Conservation (phyloP, 2,888 invertebrate species). For the Selenia dentaria region DNA sequence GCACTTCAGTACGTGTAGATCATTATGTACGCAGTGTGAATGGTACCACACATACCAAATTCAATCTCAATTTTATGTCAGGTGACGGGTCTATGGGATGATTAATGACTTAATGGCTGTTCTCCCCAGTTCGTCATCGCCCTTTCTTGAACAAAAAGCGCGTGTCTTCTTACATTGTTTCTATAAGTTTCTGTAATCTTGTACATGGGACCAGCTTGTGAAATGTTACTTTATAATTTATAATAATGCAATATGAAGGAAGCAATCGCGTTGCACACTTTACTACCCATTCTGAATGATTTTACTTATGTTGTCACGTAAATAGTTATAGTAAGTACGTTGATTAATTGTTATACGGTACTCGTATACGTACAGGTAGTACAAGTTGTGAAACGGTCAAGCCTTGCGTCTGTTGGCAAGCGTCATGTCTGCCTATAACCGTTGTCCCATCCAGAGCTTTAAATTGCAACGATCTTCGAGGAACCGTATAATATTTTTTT, state of each 20-base stretch:
- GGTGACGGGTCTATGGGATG: constrained; percentile 10
- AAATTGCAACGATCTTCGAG: too few species aligned
- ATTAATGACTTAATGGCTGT: constrained; percentile 29
- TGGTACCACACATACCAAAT: constrained; percentile 8
- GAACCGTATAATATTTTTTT: too few species aligned
- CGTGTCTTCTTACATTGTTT: not conserved
- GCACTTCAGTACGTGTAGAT: constrained; percentile 24
- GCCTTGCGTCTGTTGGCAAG: too few species aligned
- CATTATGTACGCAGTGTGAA: constrained; percentile 16
- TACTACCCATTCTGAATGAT: constrained; percentile 5
- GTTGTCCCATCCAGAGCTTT: too few species aligned
- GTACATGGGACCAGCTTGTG: not conserved
- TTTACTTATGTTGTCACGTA: constrained; percentile 11
- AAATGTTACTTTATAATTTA: constrained; percentile 2
- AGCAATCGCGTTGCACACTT: not conserved
- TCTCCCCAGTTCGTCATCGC: constrained; percentile 7
- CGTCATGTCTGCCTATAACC: too few species aligned
- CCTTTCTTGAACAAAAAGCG: not conserved
- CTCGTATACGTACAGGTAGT: too few species aligned
- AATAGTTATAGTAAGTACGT: too few species aligned
- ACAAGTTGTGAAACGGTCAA: too few species aligned
- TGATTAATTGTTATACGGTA: too few species aligned
- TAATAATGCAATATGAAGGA: not conserved
- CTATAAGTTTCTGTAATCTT: not conserved
- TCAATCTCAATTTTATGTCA: constrained; percentile 10